Base-by-base conservation (phyloP, 2,113 vertebrate genomes). In the Sapayoa aenigma region DNA sequence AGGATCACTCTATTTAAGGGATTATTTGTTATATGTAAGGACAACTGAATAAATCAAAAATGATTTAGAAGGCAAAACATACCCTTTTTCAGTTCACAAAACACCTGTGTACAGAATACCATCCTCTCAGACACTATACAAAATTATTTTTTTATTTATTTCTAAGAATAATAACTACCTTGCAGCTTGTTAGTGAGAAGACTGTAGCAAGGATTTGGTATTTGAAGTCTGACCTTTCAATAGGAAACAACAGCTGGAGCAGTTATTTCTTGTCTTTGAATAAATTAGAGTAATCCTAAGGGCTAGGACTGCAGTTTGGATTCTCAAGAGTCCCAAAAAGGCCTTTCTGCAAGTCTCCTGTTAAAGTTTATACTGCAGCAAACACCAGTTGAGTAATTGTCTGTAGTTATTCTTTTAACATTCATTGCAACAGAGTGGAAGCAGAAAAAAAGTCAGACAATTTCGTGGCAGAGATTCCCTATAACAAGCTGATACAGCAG, bases 211-310 rank as follows among this genome's bases (percentile, higher is more conserved):
- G 52, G 69, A 78, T 58, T 81, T 72, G 49, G 52, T 93, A 93
- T 94, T 95, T 95, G 72, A 93, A 92, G 65, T 65, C 72, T 95
- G 93, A 97, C 94, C 92, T 97, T 96, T 95, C 72, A 78, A 74
- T 37, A 10, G 80, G 47, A 92, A 92, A 93, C 67, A 81, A 49
- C 47, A 93, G 65, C 44, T 84, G 83, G 60, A 95, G 74, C 6
- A 1, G 42, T 84, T 78, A 60, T 84, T 95, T 68, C 80, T 93
- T 49, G n/a, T 60, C 49, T 89, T 87, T 46, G 22, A 92, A 81
- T 84, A 86, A 91, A 93, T 72, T 87, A 53, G 84, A 69, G 49
- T 24, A 50, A 65, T 75, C 79, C 56, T 76, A 66, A 66, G 58
- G 69, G 74, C 25, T 59, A 47, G 42, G 21, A 55, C 33, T 58